A percentile compares a stretch with the other conserved stretches of the same genome.
Evolutionary conservation across 2,797 vertebrate species (phyloP).

Genomic region (Platalea minor): DNA sequence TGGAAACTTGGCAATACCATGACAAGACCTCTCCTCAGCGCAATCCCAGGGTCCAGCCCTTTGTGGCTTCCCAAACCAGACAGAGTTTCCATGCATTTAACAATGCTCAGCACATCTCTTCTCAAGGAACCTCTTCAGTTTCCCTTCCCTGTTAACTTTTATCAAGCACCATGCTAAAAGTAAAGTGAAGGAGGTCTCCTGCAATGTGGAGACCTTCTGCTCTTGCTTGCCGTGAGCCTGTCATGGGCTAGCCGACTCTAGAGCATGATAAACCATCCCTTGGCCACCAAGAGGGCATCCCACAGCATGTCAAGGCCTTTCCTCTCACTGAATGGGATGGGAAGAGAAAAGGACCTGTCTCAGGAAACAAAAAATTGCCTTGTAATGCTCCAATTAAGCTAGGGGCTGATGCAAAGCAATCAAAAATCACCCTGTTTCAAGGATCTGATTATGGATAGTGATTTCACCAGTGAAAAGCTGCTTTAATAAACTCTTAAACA

Average conservation of each 20-base stretch:
- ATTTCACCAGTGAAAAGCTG: background rate
- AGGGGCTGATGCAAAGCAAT: background rate
- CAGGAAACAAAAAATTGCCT: background rate
- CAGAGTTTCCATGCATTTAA: background rate
- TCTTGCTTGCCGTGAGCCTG: background rate
- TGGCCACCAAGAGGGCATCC: background rate
- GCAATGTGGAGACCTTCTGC: no score
- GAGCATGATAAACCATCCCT: background rate
- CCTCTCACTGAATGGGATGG: fast-evolving
- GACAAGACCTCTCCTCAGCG: background rate
- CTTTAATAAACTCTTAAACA: background rate
- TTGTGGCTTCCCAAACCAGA: background rate
- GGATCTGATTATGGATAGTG: background rate
- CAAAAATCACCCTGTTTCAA: background rate
- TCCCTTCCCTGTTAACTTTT: background rate
- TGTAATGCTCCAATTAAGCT: background rate
- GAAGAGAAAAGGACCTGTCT: background rate
- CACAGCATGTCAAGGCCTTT: fast-evolving
- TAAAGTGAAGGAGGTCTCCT: background rate
- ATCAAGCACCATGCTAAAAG: background rate
- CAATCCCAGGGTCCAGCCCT: background rate
- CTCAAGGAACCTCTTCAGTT: background rate
- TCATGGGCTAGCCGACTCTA: fast-evolving
- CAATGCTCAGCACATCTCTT: background rate
- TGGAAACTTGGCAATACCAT: background rate